Conservation (phyloP, 1,140 invertebrate genomes). For the Apis cerana region DNA sequence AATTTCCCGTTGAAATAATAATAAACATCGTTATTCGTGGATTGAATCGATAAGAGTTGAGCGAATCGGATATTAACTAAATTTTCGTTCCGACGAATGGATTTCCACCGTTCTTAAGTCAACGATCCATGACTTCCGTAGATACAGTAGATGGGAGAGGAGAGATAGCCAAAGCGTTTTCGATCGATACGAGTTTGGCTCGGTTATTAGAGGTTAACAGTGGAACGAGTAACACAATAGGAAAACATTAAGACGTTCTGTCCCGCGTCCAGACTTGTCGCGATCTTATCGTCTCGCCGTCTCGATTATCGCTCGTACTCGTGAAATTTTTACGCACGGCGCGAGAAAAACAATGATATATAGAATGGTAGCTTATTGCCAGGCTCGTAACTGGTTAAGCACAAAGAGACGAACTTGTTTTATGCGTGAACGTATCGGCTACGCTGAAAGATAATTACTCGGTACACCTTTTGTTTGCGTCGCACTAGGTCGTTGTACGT, state of each 20-base stretch:
- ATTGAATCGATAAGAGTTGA: not conserved
- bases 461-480: slow-evolving; percentile 30
- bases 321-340: slow-evolving; percentile 4
- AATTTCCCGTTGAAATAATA: not conserved
- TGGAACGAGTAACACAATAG: slow-evolving; percentile 48
- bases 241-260: slow-evolving; percentile 57
- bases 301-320: slow-evolving; percentile 51
- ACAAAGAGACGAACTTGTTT: slow-evolving; percentile 1
- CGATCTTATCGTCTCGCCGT: slow-evolving; percentile 54
- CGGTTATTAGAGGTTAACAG: too few relatives aligned
- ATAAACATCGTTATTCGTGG: not conserved
- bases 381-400: not conserved
- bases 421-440: not conserved
- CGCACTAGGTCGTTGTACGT: not conserved
- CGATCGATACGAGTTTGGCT: slow-evolving; percentile 32
- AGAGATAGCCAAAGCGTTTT: slow-evolving; percentile 20
- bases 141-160: not conserved
- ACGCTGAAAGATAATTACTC: slow-evolving; percentile 39
- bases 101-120: not conserved
- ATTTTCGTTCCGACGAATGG: not conserved
- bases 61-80: not conserved
- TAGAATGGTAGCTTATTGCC: slow-evolving; percentile 1
- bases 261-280: slow-evolving; percentile 28
- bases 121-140: slow-evolving; percentile 42
- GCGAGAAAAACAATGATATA: slow-evolving; percentile 41